Conservation (phyloP, 2,888 invertebrate genomes). For the Gisinianus flammeolus region DNA sequence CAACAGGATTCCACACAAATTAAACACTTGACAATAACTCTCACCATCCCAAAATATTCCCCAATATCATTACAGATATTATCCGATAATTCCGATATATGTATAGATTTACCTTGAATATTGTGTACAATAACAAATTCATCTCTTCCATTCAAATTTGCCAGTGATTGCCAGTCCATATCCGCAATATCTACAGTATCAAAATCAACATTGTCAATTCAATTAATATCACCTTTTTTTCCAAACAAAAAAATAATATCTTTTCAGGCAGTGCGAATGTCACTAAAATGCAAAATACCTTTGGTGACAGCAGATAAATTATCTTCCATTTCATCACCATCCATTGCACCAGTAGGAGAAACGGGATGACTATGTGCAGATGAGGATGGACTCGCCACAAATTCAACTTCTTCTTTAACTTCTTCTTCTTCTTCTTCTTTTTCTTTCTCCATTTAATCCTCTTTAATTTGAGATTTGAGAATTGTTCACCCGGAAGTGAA, state of each 20-base stretch:
- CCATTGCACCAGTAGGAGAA: slow-evolving; percentile 20
- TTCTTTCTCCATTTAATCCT: too few species aligned
- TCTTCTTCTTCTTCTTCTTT: too few species aligned
- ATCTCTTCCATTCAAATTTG: slow-evolving; percentile 18
- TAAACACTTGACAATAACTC: neutral
- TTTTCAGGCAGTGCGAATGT: neutral
- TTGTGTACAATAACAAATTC: slow-evolving; percentile 24
- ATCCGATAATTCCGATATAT: neutral
- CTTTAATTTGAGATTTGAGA: too few species aligned
- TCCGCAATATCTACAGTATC: neutral
- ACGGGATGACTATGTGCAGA: too few species aligned
- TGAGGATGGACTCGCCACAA: neutral
- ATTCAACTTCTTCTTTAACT: neutral
- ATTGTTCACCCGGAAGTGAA: neutral
- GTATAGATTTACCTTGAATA: slow-evolving; percentile 3
- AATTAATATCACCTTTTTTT: too few species aligned
- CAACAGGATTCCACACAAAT: too few species aligned
- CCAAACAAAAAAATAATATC: too few species aligned
- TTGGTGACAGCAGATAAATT: neutral
- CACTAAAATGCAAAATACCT: neutral
- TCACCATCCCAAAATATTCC: neutral
- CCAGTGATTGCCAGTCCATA: slow-evolving; percentile 16
- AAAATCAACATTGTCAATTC: too few species aligned
- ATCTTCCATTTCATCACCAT: slow-evolving; percentile 9
- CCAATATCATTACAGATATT: neutral